A percentile compares a stretch with the other conserved stretches of the same genome.
phyloP scores from a whole-genome alignment of 2,888 invertebrate species.

The Ommatoiulus sabulosus region DNA sequence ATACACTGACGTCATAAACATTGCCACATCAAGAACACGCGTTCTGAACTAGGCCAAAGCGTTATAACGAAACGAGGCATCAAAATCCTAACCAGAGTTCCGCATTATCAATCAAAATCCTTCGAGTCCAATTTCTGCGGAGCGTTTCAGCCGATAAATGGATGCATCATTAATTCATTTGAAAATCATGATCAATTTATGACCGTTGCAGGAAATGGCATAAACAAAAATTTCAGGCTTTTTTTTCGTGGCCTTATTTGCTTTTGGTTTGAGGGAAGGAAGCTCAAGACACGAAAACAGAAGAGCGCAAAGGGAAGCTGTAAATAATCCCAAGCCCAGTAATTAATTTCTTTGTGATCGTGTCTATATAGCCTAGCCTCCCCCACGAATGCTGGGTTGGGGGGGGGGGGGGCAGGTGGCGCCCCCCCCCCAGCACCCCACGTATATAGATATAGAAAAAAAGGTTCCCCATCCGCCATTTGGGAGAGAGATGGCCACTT shows the following conservation, averaged over 20 bases:
- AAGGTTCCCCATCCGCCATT: constrained; percentile 29
- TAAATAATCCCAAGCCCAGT: constrained; percentile 54
- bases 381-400: neutral
- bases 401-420: neutral
- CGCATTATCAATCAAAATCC: constrained; percentile 21
- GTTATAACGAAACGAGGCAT: neutral
- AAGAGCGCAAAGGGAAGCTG: constrained; percentile 47
- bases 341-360: constrained; percentile 52
- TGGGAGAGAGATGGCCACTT: constrained; percentile 51
- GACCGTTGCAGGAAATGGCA: constrained; percentile 11
- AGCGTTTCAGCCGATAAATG: constrained; percentile 5
- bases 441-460: constrained; percentile 32
- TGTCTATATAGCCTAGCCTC: constrained; percentile 9
- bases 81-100: constrained; percentile 1
- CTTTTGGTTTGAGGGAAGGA: constrained; percentile 44
- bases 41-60: neutral
- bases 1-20: neutral
- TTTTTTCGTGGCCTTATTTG: neutral
- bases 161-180: constrained; percentile 34
- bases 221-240: neutral
- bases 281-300: constrained; percentile 33
- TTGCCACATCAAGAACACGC: neutral
- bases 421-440: neutral
- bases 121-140: neutral
- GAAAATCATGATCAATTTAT: constrained; percentile 34